Conservation (phyloP, 2,888 invertebrate species). For the Nezara viridula region DNA sequence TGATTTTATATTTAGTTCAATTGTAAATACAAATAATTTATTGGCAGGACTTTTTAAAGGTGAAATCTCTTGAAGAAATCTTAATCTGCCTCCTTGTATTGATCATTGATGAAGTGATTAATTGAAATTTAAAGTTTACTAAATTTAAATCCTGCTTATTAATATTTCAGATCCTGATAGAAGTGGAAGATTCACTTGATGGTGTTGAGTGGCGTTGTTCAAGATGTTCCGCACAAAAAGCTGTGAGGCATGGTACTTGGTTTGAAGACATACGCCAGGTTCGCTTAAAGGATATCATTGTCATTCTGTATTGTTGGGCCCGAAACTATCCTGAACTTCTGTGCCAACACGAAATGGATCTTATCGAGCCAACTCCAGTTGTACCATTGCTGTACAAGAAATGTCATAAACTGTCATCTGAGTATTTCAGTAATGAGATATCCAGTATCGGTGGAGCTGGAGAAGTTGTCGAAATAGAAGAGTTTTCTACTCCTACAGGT, state of each 20-base stretch:
- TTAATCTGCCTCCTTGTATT: background rate
- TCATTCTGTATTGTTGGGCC: constrained; percentile 62
- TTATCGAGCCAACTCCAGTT: constrained; percentile 17
- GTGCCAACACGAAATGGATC: constrained; percentile 62
- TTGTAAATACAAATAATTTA: too few relatives aligned
- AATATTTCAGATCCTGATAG: constrained; percentile 54
- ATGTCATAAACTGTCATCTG: constrained; percentile 60
- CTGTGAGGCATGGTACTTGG: constrained; percentile 60
- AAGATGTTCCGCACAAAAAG: constrained; percentile 2
- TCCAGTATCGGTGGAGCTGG: constrained; percentile 61
- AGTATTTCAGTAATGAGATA: constrained; percentile 60
- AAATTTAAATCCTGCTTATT: background rate
- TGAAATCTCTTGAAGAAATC: too few relatives aligned
- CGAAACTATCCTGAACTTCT: constrained; percentile 61
- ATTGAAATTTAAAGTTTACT: background rate
- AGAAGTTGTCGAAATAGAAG: constrained; percentile 62
- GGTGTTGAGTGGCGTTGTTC: constrained; percentile 61
- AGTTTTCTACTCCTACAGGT: constrained; percentile 57
- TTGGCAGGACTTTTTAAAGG: too few relatives aligned
- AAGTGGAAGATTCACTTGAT: constrained; percentile 52
- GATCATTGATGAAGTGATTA: background rate
- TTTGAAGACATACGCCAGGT: constrained; percentile 59
- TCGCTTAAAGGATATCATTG: constrained; percentile 51
- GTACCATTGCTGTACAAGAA: constrained; percentile 61
- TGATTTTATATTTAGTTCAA: too few relatives aligned